Evolutionary conservation across 2,113 vertebrate genomes (phyloP), one percentile per base, ranked within the genome.

Genomic region (Lampris incognitus): DNA sequence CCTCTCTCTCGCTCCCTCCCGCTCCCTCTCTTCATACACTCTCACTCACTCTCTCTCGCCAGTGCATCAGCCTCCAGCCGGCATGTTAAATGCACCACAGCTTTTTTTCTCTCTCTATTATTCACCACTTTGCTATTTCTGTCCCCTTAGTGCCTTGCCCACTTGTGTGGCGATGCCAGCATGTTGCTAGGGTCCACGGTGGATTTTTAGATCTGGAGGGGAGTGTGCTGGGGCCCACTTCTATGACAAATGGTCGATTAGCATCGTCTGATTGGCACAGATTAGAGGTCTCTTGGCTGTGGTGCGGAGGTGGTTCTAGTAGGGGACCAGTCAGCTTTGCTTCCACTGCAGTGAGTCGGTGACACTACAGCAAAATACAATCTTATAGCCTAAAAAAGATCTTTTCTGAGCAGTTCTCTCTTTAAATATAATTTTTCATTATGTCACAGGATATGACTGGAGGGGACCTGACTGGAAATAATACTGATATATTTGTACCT

Each of bases 101-200:
- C 69, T 84, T 80, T 60, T 83, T 86, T 83, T 84, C 78, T 88
- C 83, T 83, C 78, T 88, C 83, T 83, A 72, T 90, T 90, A 85
- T 85, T 91, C 91, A 81, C 79, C 85, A 78, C 90, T 82, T 84
- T 58, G 85, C 90, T 93, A 91, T 89, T 94, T 93, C 90, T 76
- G 90, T 93, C 91, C 62, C 83, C 63, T 84, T 67, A 13, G 77
- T 76, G 79, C 72, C 68, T 58, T 13, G 87, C 64, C 74, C 79
- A 83, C 82, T 64, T 76, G 61, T 66, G 63, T 78, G 59, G 66
- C 38, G 1, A 76, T 73, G 83, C 77, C 79, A 78, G 72, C 76
- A 9, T 79, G 89, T 87, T 76, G 70, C 79, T 42, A 9, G 85
- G 84, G 85, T 87, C 78, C 83, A 77, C 78, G 74, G 79, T 68